A percentile compares a stretch with the other conserved stretches of the same genome.
Evolutionary conservation across 2,113 vertebrate genomes (phyloP).

Genomic region (Trochalopteron elliotii): DNA sequence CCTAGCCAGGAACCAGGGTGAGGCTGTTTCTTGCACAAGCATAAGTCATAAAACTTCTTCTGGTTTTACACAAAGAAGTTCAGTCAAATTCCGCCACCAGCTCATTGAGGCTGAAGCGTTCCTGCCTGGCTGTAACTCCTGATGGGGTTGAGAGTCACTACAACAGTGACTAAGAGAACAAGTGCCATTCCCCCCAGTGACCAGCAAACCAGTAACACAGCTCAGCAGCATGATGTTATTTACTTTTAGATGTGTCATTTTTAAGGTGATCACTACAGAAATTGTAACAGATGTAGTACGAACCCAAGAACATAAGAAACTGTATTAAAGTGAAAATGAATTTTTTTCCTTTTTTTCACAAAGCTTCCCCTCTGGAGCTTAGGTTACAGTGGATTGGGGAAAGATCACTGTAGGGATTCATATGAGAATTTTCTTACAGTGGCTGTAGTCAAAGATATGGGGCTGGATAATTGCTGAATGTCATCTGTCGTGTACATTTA

Average conservation of each 20-base stretch:
- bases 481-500: neutral
- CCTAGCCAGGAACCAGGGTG: neutral
- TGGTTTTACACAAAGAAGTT: neutral
- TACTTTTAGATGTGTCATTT: neutral
- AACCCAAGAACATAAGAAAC: neutral
- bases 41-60: too few species aligned
- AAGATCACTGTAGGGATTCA: neutral
- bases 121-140: neutral
- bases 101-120: neutral
- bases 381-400: accelerated
- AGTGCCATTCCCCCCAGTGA: neutral
- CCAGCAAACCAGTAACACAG: neutral
- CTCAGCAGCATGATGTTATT: neutral
- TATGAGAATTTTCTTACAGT: neutral
- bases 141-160: neutral
- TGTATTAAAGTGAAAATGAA: neutral
- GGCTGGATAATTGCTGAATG: neutral
- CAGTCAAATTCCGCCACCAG: neutral
- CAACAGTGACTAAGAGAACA: neutral
- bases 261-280: neutral
- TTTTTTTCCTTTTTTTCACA: neutral
- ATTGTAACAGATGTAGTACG: neutral
- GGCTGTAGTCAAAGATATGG: neutral
- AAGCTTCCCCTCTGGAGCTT: neutral
- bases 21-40: neutral